Conservation (phyloP, 2,113 vertebrate genomes). For the Gymnogyps californianus region DNA sequence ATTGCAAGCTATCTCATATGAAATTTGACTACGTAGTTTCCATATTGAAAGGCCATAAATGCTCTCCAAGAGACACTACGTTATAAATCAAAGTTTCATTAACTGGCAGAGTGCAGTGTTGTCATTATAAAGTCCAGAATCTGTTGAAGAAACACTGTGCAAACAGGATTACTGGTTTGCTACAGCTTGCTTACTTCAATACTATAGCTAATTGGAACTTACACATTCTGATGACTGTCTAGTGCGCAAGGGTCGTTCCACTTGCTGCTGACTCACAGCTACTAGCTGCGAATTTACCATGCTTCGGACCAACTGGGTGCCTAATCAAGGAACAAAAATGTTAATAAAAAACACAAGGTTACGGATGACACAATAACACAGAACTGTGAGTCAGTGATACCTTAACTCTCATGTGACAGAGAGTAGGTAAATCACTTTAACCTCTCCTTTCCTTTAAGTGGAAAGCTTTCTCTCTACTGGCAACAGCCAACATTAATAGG, state of each 20-base stretch:
- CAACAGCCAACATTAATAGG: neutral
- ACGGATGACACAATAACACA: neutral
- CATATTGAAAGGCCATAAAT: neutral
- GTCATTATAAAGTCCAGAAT: neutral
- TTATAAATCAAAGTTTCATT: neutral
- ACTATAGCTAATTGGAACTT: conserved; percentile 64
- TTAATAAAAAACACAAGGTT: neutral
- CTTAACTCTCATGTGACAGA: neutral
- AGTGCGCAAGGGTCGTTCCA: conserved; percentile 80
- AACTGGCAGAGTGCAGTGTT: neutral
- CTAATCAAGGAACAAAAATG: conserved; percentile 63
- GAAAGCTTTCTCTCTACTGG: neutral
- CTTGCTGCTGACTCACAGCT: conserved; percentile 76
- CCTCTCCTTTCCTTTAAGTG: neutral
- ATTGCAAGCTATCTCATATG: neutral
- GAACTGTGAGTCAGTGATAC: neutral
- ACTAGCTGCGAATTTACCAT: conserved; percentile 88
- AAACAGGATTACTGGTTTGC: neutral
- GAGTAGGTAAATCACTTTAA: neutral
- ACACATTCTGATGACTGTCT: conserved; percentile 94
- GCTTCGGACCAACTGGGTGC: conserved; percentile 83
- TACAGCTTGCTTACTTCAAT: neutral
- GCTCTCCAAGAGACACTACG: neutral
- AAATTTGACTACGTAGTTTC: neutral
- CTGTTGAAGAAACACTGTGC: neutral